Base-by-base conservation (phyloP, 2,797 vertebrate genomes). In the Squalus acanthias region DNA sequence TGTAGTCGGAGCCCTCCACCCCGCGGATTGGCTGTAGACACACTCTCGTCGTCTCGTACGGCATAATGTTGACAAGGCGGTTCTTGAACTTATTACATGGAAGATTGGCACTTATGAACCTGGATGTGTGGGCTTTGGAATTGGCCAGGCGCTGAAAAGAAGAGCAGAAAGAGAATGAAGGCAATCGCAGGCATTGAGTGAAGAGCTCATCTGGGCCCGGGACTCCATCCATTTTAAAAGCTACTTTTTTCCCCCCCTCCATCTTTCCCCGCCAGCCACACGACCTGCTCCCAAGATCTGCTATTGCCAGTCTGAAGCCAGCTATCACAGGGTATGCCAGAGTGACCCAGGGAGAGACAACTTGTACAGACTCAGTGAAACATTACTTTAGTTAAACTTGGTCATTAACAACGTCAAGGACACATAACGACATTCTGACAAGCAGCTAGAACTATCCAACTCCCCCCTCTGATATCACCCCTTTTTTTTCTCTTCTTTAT, bases 81-180 rank as follows among this genome's bases (percentile, higher is more conserved):
- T 99, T 99, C 98, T 99, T 99, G 98, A 99, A 99, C 97, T 99
- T 99, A 99, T 99, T 99, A 98, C 99, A 99, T 29, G 99, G 99
- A 96, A 99, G 98, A 97, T 99, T 99, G 98, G 99, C 99, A 95
- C 99, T 99, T 98, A 99, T 99, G 98, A 99, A 99, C 96, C 99
- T 98, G 9, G 99, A 99, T 0, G 99, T 99, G 98, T 99, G 99
- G 96, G 99, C 99, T 98, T 99, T 99, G 97, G 99, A 99, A 98
- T 99, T 99, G 97, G 99, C 99, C 69, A 99, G 98, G 87, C 99
- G 98, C 99, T 99, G 98, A 4, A 6, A 67, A 96, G 96, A 69
- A 92, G 0, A 46, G 63, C 29, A 1, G 6, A 0, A 0, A 0
- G 26, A 46, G 53, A 82, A 57, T 93, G 39, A 95, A 53, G 70